A percentile compares a stretch with the other conserved stretches of the same genome.
phyloP scores from a whole-genome alignment of 2,113 vertebrate genomes.

The Amblyornis subalaris region DNA sequence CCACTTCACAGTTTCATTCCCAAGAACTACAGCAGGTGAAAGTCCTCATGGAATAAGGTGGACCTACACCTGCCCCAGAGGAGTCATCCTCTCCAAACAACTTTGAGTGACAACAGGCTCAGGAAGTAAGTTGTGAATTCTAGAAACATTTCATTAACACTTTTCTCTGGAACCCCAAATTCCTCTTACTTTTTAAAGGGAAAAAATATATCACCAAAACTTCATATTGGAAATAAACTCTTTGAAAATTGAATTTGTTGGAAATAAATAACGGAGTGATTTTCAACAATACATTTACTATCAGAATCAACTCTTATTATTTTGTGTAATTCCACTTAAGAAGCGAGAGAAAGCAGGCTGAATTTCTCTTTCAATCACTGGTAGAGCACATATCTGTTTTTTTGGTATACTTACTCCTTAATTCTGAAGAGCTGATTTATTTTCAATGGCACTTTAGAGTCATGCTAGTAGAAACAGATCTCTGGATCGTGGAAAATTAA shows the following conservation, averaged over 20 bases:
- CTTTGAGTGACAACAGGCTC: neutral
- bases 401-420: constrained; percentile 9
- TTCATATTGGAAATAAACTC: neutral
- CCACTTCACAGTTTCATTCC: neutral
- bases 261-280: neutral
- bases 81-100: neutral
- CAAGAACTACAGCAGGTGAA: neutral
- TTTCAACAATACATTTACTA: neutral
- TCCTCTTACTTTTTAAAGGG: neutral
- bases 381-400: neutral
- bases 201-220: neutral
- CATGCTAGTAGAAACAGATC: constrained; percentile 17
- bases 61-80: neutral
- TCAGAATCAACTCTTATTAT: neutral
- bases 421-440: constrained; percentile 42
- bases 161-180: neutral
- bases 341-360: neutral
- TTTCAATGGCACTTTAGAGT: constrained; percentile 42
- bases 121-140: neutral
- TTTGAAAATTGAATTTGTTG: neutral
- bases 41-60: neutral
- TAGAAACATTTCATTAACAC: neutral
- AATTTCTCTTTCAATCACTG: neutral
- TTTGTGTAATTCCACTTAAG: neutral
- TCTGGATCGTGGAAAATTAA: constrained; percentile 49